These are phyloP conservation scores for Aphidius gifuensis DNA, from an alignment of 1,140 invertebrate genomes.

Conservation along the genomic window DNA sequence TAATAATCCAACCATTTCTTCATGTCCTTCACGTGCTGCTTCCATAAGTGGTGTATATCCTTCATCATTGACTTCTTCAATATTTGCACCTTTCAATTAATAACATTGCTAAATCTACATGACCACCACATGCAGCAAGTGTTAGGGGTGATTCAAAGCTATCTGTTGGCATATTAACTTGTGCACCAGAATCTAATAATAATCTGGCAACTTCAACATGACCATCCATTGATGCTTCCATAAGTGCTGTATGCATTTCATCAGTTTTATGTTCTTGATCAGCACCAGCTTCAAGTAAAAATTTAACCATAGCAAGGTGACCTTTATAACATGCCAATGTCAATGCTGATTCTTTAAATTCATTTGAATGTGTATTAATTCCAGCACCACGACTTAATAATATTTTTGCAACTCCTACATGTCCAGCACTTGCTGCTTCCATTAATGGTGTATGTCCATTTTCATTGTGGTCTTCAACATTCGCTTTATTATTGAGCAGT, in stretches of 20 bases:
- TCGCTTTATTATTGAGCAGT: conserved; percentile 85
- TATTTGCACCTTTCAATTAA: conserved; percentile 96
- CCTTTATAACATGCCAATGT: conserved; percentile 98
- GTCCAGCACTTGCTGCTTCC: conserved; percentile 96
- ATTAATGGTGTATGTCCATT: conserved; percentile 98
- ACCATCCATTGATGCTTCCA: conserved; percentile 99
- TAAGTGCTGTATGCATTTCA: conserved; percentile 98
- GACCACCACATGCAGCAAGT: conserved; percentile 95
- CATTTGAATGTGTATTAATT: conserved; percentile 98
- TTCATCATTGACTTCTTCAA: conserved; percentile 99
- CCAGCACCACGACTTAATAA: conserved; percentile 89
- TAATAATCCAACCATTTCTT: conserved; percentile 95
- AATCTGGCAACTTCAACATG: conserved; percentile 94
- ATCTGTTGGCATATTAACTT: conserved; percentile 98
- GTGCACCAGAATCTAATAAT: conserved; percentile 93
- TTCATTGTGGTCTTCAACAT: conserved; percentile 98
- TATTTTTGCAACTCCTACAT: conserved; percentile 91
- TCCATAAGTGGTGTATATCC: conserved; percentile 99
- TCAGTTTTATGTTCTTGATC: conserved; percentile 97
- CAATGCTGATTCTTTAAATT: conserved; percentile 94
- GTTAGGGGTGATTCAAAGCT: conserved; percentile 99
- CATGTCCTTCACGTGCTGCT: conserved; percentile 95
- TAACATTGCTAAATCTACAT: conserved; percentile 93
- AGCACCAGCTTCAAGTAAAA: conserved; percentile 88
- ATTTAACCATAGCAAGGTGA: conserved; percentile 96